These are phyloP conservation scores for Aricia agestis DNA, from an alignment of 1,140 invertebrate species.

Conservation along the genomic window DNA sequence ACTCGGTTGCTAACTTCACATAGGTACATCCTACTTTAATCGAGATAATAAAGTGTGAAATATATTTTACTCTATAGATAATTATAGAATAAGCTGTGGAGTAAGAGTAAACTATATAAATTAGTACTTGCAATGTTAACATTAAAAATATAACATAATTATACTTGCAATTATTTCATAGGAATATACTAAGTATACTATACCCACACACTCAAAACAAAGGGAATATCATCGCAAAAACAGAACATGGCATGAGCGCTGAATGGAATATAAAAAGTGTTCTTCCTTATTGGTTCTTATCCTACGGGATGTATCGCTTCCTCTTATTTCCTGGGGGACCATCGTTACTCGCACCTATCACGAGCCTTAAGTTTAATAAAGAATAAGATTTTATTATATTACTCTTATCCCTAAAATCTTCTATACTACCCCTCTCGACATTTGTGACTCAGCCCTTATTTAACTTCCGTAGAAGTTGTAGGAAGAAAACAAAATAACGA, in stretches of 20 bases:
- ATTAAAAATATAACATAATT: too few species aligned
- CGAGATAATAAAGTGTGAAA: too few species aligned
- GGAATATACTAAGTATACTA: not conserved
- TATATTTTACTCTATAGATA: too few species aligned
- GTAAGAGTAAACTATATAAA: too few species aligned
- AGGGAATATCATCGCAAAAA: not conserved
- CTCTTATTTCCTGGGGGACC: conserved; percentile 57
- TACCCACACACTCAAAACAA: not conserved
- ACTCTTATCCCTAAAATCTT: conserved; percentile 38
- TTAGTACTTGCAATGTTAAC: too few species aligned
- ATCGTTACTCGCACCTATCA: conserved; percentile 53
- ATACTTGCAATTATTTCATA: too few species aligned
- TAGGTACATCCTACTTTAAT: too few species aligned
- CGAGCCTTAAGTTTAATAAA: conserved; percentile 56
- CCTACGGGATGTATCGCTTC: conserved; percentile 34
- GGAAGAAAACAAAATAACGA: too few species aligned
- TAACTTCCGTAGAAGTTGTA: not conserved
- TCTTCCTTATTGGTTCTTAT: conserved; percentile 24
- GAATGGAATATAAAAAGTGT: conserved; percentile 17
- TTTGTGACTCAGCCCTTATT: not conserved
- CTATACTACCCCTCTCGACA: not conserved
- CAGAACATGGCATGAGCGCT: not conserved
- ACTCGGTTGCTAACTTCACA: too few species aligned
- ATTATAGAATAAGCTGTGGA: too few species aligned
- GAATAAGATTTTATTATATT: conserved; percentile 51